Conservation (phyloP, 2,113 vertebrate species). For the Chunga burmeisteri region DNA sequence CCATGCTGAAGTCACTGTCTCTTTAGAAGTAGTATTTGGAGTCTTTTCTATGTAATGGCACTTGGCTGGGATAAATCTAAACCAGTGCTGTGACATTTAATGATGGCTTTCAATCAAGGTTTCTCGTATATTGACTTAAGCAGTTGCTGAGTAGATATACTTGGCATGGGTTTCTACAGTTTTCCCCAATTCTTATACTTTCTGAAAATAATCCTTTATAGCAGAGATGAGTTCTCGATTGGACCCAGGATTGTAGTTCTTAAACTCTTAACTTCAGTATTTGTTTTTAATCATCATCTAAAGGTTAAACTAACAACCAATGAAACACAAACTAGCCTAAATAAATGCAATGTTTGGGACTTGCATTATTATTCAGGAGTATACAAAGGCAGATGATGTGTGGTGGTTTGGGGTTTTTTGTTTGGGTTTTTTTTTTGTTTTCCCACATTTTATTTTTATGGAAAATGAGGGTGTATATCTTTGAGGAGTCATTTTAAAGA, state of each 20-base stretch:
- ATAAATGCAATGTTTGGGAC: background rate
- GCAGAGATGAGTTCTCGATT: background rate
- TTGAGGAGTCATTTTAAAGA: background rate
- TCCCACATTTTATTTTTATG: background rate
- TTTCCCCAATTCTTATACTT: background rate
- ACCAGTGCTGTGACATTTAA: background rate
- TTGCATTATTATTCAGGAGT: background rate
- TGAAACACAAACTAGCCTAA: background rate
- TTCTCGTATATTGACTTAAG: background rate
- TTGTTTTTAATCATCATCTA: background rate
- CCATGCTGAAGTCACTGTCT: background rate
- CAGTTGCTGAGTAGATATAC: background rate
- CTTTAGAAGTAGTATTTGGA: background rate
- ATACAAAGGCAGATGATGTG: background rate
- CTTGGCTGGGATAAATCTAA: background rate
- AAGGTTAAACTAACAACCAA: background rate
- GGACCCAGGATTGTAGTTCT: background rate
- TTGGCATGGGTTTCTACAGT: background rate
- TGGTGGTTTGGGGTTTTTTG: background rate
- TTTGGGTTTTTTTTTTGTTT: no score
- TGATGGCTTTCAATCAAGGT: background rate
- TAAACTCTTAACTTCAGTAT: background rate
- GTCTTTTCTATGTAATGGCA: no score
- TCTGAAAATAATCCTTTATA: background rate
- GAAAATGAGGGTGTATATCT: background rate